Percentiles rank a stretch among this genome's conserved stretches.
These are phyloP conservation scores for Otis tarda DNA, from an alignment of 2,113 vertebrate genomes.

Conservation along the genomic window DNA sequence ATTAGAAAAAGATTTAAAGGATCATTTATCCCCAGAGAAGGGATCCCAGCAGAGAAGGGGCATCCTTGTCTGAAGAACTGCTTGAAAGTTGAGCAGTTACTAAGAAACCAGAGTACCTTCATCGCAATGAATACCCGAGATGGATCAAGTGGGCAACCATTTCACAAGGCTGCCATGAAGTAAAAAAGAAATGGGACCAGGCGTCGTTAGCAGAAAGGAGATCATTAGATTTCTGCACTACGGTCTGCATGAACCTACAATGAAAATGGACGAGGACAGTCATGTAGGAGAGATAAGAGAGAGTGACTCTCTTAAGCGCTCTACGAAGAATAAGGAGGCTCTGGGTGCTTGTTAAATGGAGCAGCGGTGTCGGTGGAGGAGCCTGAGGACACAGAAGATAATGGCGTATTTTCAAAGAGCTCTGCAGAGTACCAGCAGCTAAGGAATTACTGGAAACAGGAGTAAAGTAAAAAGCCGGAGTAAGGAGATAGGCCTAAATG, in stretches of 20 bases:
- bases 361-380: neutral
- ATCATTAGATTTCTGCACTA: conserved; percentile 46
- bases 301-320: conserved; percentile 26
- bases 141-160: neutral
- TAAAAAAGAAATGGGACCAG: conserved; percentile 16
- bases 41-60: conserved; percentile 8
- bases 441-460: conserved; percentile 47
- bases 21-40: neutral
- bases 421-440: conserved; percentile 32
- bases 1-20: neutral
- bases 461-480: conserved; percentile 44
- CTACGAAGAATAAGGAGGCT: conserved; percentile 60
- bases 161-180: conserved; percentile 7
- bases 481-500: conserved; percentile 41
- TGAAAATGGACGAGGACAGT: conserved; percentile 22
- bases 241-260: neutral
- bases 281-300: conserved; percentile 27
- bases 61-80: neutral
- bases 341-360: conserved; percentile 65
- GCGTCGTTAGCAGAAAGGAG: conserved; percentile 46
- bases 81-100: conserved; percentile 43
- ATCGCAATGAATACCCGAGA: neutral
- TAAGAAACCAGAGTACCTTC: conserved; percentile 27
- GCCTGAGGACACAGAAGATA: conserved; percentile 56
- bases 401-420: conserved; percentile 65